phyloP scores from a whole-genome alignment of 1,140 invertebrate species.

The Macrosteles quadrilineatus region DNA sequence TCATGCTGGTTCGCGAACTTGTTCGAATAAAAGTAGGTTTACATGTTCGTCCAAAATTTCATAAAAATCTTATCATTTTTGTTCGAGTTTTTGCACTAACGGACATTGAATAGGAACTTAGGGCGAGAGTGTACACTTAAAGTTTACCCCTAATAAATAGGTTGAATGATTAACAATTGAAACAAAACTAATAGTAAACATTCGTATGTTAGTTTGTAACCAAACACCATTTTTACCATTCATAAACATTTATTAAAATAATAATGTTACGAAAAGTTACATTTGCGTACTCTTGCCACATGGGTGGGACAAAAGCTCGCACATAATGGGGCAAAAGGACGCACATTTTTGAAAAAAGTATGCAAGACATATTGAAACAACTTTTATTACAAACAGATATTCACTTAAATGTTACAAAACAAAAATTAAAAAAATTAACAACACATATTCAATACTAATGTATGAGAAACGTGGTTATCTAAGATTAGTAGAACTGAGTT shows the following conservation, averaged over 20 bases:
- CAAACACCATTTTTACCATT: not conserved
- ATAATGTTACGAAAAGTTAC: too few species aligned
- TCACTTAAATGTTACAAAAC: not conserved
- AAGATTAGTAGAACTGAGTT: conserved; percentile 11
- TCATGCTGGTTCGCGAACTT: too few species aligned
- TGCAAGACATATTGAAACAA: not conserved
- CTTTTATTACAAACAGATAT: not conserved
- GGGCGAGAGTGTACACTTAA: not conserved
- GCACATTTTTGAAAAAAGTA: not conserved
- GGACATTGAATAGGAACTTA: not conserved
- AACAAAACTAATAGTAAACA: not conserved
- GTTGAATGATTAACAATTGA: too few species aligned
- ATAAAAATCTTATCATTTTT: too few species aligned
- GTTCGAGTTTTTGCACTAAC: too few species aligned
- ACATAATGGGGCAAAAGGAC: not conserved
- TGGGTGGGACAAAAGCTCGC: not conserved
- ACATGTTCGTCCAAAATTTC: too few species aligned
- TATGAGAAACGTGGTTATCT: conserved; percentile 10
- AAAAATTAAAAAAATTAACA: not conserved
- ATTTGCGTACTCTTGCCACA: not conserved
- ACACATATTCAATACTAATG: not conserved
- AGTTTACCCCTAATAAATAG: not conserved
- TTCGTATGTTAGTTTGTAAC: not conserved
- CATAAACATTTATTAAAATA: not conserved
- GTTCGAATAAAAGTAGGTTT: too few species aligned